Base-by-base conservation (phyloP, 2,888 invertebrate genomes). In the Watsonalla cultraria region DNA sequence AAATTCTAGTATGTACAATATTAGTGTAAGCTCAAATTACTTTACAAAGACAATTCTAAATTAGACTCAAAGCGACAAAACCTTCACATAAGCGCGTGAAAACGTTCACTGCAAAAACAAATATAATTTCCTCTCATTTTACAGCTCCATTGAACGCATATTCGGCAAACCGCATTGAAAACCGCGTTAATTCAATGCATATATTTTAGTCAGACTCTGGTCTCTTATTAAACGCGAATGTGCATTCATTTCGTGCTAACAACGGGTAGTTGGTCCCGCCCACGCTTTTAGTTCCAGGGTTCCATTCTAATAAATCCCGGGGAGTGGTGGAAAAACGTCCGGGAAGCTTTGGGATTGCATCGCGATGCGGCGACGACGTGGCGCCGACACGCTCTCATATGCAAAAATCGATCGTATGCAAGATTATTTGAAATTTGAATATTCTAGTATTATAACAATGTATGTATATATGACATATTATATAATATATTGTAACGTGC, bases 331-430 rank as follows among this genome's bases (percentile, higher is more conserved):
- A 59, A 59, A 66, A 68, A 70, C 60, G 72, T 66, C 68, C 70
- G 66, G 68, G 24, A 24, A 24, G 24, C 24, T 24, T 24, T 24
- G 24, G 24, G 68, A 66, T 68, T 69, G 70, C 75, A 73, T 61
- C 61, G 64, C 55, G 68, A 64, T 68, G 73, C 74, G 67, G 61
- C 70, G 81, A 68, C 80, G 65, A 63, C 56, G 59, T 58, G 82
- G 80, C 82, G 82, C 80, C 83, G 67, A 55, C 60, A 55, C 54
- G 65, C 66, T 76, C 78, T 74, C 77, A 74, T 74, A 75, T 78
- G 74, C 68, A 72, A 78, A 74, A 73, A 71, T 74, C 70, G 68
- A 70, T 70, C 61, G 54, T 47, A 61, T 49, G 15, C 39, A 49
- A 39, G 48, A 37, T 48, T 35, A 48, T 9, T 8, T 39, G 14